Evolutionary conservation across 1,140 invertebrate genomes (phyloP), one percentile per base, ranked within the genome.

Genomic region (Ctenoplectra terminalis): DNA sequence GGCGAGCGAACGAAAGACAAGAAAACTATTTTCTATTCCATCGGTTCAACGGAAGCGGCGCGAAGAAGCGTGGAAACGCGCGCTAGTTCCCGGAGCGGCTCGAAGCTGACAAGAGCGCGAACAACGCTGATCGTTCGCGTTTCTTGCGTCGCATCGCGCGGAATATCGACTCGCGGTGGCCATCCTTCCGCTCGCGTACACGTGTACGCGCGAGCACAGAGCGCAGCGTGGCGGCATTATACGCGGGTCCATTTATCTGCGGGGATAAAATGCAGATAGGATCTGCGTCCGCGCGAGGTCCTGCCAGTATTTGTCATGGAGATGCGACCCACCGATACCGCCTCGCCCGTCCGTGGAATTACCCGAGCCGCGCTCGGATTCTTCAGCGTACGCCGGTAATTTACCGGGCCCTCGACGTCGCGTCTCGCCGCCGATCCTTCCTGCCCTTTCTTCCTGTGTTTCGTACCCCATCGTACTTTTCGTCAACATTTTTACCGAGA

Each of bases 251-350:
- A 91, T 91, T 91, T 91, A 91, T 91, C 90, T 88, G 87, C 86
- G 63, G 77, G 88, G 87, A 84, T 90, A 88, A 90, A 86, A 80
- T 83, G 84, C 64, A 89, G 90, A 91, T 91, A 91, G 83, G 86
- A 91, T 91, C 89, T 86, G 86, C 87, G 85, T 90, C 86, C 88
- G 88, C 90, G 90, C 90, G 90, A 89, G 90, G 89, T 91, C 89
- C 90, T 91, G 90, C 90, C 88, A 91, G 90, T 90, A 91, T 90
- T 91, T 90, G 90, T 90, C 89, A 90, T 90, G 90, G 89, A 91
- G 90, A 91, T 91, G 90, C 87, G 88, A 88, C 89, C 90, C 73
- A 81, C 81, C 85, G 88, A 89, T 89, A 89, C 76, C 87, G 82
- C 84, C 75, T 88, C 71, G 86, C 66, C 83, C 87, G 78, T 85